Base-by-base conservation (phyloP, 2,113 vertebrate species). In the Ageneiosus marmoratus region DNA sequence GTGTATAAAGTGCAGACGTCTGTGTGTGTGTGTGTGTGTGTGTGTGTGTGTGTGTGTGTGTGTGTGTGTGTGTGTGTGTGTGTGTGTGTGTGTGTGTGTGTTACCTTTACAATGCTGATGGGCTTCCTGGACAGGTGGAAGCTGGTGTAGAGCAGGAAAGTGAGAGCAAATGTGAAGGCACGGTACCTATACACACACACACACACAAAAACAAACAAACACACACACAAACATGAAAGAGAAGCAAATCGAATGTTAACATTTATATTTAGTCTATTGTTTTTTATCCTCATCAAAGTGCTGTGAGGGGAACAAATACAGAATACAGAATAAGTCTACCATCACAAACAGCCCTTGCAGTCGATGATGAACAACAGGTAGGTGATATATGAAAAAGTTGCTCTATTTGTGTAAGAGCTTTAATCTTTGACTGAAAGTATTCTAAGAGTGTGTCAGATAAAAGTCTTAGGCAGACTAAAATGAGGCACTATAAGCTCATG, bases 51-150 rank as follows among this genome's bases (percentile, higher is more conserved):
- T 69, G 62, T 65, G 62, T 65, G 75, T 60, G 6, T 4, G 62
- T 69, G 27, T 65, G 62, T 34, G 27, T 32, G 65, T 69, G 65
- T 69, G 34, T 41, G 65, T 72, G 16, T 22, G 4, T 4, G 29
- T 4, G 63, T 9, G 63, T 65, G n/a, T n/a, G n/a, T n/a, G 16
- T 20, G 32, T 67, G 63, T 8, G 32, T 34, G 75, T 55, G 5
- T 4, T 90, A 99, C 97, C 96, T 99, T 99, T 74, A 99, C 95
- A 0, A 99, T 95, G 86, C 97, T 99, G 89, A 99, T 97, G 77
- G 97, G 97, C 88, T 98, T 99, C 89, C 97, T 93, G 86, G 97
- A 98, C 56, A 99, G 95, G 91, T 98, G 97, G 82, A 97, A 99
- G 84, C 95, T 95, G 77, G 96, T 94, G 77, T 99, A 98, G 79